Evolutionary conservation across 1,140 invertebrate species (phyloP).

Genomic region (Carcinoscorpius rotundicauda): DNA sequence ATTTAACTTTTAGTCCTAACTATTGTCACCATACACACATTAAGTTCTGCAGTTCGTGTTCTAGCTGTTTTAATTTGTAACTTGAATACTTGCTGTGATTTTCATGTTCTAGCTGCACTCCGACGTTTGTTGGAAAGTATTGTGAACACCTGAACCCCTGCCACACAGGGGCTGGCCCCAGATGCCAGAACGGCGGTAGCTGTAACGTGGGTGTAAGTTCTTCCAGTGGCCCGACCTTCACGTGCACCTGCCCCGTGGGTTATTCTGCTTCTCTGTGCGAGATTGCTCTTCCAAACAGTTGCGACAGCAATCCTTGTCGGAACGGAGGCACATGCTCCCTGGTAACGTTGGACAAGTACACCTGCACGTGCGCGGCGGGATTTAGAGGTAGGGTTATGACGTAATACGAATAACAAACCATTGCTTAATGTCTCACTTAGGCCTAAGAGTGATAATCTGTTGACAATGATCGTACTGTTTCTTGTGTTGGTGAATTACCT

Average conservation of each 20-base stretch:
- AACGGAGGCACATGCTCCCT: slow-evolving; percentile 75
- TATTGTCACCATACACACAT: no score
- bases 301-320: slow-evolving; percentile 71
- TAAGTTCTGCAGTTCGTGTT: no score
- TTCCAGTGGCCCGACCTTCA: slow-evolving; percentile 57
- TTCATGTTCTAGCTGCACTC: slow-evolving; percentile 62
- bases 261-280: slow-evolving; percentile 88
- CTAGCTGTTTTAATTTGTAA: no score
- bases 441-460: no score
- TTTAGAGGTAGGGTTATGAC: slow-evolving; percentile 48
- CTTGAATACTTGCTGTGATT: background rate
- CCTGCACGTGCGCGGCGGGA: slow-evolving; percentile 67
- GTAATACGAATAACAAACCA: no score
- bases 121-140: slow-evolving; percentile 81
- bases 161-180: slow-evolving; percentile 27
- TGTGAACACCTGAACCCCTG: slow-evolving; percentile 89
- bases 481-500: no score
- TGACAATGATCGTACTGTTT: no score
- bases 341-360: slow-evolving; percentile 55
- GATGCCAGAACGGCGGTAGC: slow-evolving; percentile 75
- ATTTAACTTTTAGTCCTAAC: no score
- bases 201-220: slow-evolving; percentile 59
- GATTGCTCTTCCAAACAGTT: slow-evolving; percentile 73
- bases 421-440: no score
- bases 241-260: slow-evolving; percentile 74